Evolutionary conservation across 2,113 vertebrate genomes (phyloP).

Genomic region (Syngnathoides biaculeatus): DNA sequence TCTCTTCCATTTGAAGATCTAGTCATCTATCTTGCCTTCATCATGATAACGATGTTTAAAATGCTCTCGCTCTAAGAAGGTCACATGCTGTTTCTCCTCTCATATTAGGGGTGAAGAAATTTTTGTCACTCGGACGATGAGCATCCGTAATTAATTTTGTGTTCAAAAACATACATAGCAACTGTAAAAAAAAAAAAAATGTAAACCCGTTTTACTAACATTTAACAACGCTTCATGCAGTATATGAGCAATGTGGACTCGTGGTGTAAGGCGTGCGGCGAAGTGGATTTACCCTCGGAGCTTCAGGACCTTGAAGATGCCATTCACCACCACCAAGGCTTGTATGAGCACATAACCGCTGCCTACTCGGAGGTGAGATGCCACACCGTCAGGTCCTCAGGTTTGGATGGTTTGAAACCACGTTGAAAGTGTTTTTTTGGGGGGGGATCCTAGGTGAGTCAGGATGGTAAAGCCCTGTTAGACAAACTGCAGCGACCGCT

Average conservation of each 20-base stretch:
- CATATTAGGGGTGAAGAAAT: background rate
- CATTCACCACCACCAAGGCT: constrained; percentile 96
- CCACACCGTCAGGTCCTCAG: background rate
- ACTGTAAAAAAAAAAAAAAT: background rate
- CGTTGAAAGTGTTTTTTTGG: background rate
- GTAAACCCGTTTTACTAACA: constrained; percentile 10
- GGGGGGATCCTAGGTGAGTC: constrained; percentile 82
- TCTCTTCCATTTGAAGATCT: constrained; percentile 10
- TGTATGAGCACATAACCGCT: constrained; percentile 94
- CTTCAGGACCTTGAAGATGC: constrained; percentile 96
- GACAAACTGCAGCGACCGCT: constrained; percentile 96
- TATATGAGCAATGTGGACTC: constrained; percentile 98
- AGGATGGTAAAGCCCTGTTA: constrained; percentile 94
- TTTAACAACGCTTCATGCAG: constrained; percentile 62
- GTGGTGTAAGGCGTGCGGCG: constrained; percentile 96
- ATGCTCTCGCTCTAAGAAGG: constrained; percentile 12
- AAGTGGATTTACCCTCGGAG: constrained; percentile 94
- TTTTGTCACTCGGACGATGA: constrained; percentile 20
- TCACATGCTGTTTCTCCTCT: constrained; percentile 9
- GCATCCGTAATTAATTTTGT: constrained; percentile 14
- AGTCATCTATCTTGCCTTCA: background rate
- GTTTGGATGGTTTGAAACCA: background rate
- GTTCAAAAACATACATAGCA: background rate
- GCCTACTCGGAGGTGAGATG: constrained; percentile 89
- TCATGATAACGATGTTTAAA: constrained; percentile 15